A percentile compares a stretch with the other conserved stretches of the same genome.
These are phyloP conservation scores for Electrophaes corylata DNA, from an alignment of 2,888 invertebrate species.

Conservation along the genomic window DNA sequence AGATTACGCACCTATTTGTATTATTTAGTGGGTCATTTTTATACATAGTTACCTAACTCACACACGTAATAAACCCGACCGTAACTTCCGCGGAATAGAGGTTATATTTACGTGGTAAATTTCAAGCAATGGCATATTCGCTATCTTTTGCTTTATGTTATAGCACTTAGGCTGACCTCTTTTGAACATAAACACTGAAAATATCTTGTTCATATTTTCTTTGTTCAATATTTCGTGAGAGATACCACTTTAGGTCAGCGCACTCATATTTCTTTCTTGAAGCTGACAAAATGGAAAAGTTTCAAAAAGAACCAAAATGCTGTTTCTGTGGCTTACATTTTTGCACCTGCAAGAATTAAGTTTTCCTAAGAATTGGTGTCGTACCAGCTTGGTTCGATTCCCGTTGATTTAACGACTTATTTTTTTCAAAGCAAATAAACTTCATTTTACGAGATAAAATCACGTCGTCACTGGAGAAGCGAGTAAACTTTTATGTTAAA, in stretches of 20 bases:
- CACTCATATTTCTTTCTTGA: constrained; percentile 16
- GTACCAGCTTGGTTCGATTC: constrained; percentile 28
- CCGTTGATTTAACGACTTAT: constrained; percentile 8
- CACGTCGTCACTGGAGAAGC: constrained; percentile 14
- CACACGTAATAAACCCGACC: constrained; percentile 21
- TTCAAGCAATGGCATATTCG: constrained; percentile 22
- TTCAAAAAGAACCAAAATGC: constrained; percentile 12
- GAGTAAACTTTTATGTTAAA: constrained; percentile 18
- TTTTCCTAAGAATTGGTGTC: constrained; percentile 26
- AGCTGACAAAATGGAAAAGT: constrained; percentile 18
- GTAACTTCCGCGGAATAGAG: constrained; percentile 12
- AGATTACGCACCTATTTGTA: constrained; percentile 50
- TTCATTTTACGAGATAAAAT: constrained; percentile 25
- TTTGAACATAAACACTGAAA: constrained; percentile 37
- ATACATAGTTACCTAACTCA: constrained; percentile 14
- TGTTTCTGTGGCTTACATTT: constrained; percentile 10
- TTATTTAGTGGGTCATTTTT: constrained; percentile 41
- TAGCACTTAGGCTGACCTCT: constrained; percentile 33
- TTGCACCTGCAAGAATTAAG: constrained; percentile 27
- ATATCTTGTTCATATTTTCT: constrained; percentile 33
- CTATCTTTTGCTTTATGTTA: constrained; percentile 31
- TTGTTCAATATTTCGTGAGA: constrained; percentile 29
- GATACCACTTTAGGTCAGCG: constrained; percentile 26
- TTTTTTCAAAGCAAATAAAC: constrained; percentile 12
- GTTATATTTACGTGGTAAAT: constrained; percentile 20